Percentiles rank a stretch among this genome's conserved stretches.
Conservation (phyloP, 2,888 invertebrate genomes). For the Drosophila antonietae region DNA sequence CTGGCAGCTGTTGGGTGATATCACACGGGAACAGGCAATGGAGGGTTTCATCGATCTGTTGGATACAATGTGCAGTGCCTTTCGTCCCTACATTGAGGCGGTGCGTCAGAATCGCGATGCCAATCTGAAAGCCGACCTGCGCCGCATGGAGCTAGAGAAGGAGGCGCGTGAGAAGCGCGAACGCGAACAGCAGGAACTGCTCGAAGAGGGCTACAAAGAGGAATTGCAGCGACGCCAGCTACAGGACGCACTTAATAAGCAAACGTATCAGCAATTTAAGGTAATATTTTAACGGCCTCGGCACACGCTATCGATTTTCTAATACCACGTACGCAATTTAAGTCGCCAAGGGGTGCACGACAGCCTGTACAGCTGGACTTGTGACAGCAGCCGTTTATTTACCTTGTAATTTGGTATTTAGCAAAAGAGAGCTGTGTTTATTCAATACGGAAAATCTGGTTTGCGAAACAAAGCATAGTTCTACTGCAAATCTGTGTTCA, state of each 20-base stretch:
- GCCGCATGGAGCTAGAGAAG: constrained; percentile 80
- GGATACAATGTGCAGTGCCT: constrained; percentile 94
- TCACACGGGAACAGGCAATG: constrained; percentile 95
- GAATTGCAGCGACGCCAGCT: constrained; percentile 88
- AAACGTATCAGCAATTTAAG: constrained; percentile 95
- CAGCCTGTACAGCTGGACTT: not conserved
- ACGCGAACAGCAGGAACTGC: constrained; percentile 74
- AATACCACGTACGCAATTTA: constrained; percentile 13
- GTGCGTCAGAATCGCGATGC: constrained; percentile 95
- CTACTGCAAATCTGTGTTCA: too few relatives aligned
- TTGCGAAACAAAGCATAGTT: too few relatives aligned
- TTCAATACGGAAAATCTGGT: too few relatives aligned
- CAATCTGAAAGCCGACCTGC: constrained; percentile 87
- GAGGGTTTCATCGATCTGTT: constrained; percentile 95
- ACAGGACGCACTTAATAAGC: constrained; percentile 98
- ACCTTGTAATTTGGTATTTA: not conserved
- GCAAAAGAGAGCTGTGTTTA: not conserved
- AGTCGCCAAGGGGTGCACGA: not conserved
- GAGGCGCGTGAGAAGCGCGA: constrained; percentile 69
- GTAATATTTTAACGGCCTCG: constrained; percentile 50
- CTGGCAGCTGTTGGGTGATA: constrained; percentile 96
- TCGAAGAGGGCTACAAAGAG: constrained; percentile 82
- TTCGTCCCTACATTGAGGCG: constrained; percentile 95
- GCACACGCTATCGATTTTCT: constrained; percentile 32
- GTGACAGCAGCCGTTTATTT: not conserved